phyloP scores from a whole-genome alignment of 2,797 vertebrate species.

The Karalla daura region DNA sequence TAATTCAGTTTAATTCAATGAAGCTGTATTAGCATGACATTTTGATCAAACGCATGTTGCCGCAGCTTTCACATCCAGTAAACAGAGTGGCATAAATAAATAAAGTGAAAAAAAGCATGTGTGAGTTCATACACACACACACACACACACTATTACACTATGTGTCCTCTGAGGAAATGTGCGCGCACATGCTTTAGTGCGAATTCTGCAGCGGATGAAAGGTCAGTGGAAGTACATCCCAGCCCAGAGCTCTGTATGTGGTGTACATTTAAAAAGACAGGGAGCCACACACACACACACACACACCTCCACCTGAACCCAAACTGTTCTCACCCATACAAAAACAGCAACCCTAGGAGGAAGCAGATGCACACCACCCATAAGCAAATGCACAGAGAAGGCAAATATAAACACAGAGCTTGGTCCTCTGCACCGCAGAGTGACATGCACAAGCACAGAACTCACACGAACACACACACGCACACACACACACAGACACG shows the following conservation, averaged over 20 bases:
- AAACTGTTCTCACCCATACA: constrained; percentile 15
- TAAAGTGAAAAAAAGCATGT: not conserved
- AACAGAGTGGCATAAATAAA: constrained; percentile 1
- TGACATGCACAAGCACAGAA: constrained; percentile 41
- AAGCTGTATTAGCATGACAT: constrained; percentile 4
- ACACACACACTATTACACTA: constrained; percentile 9
- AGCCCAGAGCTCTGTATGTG: constrained; percentile 39
- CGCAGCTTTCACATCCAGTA: not conserved
- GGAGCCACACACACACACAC: constrained; percentile 11
- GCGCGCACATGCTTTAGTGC: constrained; percentile 5
- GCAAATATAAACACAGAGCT: constrained; percentile 31
- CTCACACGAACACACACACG: no score
- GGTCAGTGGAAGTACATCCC: constrained; percentile 63
- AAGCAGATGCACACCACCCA: constrained; percentile 38
- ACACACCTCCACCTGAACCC: constrained; percentile 28
- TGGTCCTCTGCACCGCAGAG: not conserved
- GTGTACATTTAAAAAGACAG: constrained; percentile 51
- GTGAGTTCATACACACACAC: not conserved
- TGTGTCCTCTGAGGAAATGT: constrained; percentile 10
- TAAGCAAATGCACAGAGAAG: constrained; percentile 22
- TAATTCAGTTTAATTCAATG: constrained; percentile 27
- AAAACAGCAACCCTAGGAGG: constrained; percentile 7
- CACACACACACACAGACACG: constrained; percentile 48
- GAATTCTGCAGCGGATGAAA: constrained; percentile 55
- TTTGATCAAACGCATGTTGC: constrained; percentile 9